Percentiles rank a stretch among this genome's conserved stretches.
Conservation (phyloP, 2,797 vertebrate genomes). For the Phalloptychus januarius region DNA sequence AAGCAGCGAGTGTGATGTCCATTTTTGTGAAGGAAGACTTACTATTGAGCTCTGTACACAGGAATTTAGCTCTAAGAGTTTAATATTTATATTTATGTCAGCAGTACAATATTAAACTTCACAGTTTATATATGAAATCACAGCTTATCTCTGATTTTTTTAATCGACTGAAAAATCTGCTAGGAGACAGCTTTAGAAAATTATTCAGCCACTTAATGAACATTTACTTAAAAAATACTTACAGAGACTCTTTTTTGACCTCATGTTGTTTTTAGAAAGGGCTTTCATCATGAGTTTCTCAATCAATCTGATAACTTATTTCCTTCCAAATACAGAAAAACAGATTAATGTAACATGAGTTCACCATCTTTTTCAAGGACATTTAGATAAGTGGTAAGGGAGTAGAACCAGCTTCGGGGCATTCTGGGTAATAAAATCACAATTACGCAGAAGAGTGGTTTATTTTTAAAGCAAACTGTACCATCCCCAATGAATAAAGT, state of each 20-base stretch:
- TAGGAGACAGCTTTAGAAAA: background rate
- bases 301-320: background rate
- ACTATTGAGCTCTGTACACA: background rate
- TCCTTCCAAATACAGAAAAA: background rate
- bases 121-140: background rate
- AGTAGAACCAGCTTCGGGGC: background rate
- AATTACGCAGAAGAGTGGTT: background rate
- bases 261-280: background rate
- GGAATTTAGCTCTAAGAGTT: background rate
- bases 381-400: background rate
- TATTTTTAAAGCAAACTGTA: background rate
- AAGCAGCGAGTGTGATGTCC: background rate
- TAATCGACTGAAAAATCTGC: background rate
- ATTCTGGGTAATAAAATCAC: background rate
- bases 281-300: background rate
- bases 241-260: background rate
- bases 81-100: background rate
- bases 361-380: background rate
- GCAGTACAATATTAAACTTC: background rate
- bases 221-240: background rate
- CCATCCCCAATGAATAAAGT: background rate
- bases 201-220: background rate
- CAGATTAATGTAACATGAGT: background rate
- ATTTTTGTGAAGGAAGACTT: background rate
- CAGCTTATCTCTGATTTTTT: background rate